These are phyloP conservation scores for Scatophagus argus DNA, from an alignment of 2,113 vertebrate species.

Conservation along the genomic window DNA sequence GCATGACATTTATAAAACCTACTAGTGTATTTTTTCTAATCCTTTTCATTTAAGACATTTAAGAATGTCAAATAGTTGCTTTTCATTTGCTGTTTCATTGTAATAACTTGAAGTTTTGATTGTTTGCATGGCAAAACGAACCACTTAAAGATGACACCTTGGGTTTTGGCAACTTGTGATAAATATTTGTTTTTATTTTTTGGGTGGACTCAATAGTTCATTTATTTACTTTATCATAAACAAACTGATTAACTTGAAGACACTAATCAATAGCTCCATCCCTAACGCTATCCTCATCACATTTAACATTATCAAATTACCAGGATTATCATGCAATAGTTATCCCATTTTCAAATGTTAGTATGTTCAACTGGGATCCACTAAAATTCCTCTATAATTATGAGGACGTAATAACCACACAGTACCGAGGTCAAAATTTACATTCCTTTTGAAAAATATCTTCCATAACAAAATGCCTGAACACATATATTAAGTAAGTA, in stretches of 20 bases:
- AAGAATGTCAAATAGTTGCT: neutral
- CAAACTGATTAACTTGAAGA: neutral
- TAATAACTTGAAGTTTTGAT: neutral
- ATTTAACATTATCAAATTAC: neutral
- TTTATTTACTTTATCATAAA: neutral
- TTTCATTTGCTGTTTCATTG: neutral
- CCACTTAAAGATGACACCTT: neutral
- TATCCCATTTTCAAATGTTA: neutral
- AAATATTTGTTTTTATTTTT: neutral
- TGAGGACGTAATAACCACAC: slow-evolving; percentile 11
- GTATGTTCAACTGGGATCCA: neutral
- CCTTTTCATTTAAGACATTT: neutral
- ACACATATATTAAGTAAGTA: neutral
- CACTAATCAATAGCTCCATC: neutral
- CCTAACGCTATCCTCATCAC: neutral
- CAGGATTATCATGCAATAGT: neutral
- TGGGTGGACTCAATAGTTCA: neutral
- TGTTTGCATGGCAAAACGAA: neutral
- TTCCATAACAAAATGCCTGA: neutral
- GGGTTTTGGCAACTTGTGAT: neutral
- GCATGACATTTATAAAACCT: neutral
- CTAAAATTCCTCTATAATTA: neutral
- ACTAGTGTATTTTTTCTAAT: neutral
- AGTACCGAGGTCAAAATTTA: neutral
- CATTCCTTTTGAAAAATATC: neutral